Evolutionary conservation across 2,797 vertebrate genomes (phyloP).

Genomic region (Spheniscus humboldti): DNA sequence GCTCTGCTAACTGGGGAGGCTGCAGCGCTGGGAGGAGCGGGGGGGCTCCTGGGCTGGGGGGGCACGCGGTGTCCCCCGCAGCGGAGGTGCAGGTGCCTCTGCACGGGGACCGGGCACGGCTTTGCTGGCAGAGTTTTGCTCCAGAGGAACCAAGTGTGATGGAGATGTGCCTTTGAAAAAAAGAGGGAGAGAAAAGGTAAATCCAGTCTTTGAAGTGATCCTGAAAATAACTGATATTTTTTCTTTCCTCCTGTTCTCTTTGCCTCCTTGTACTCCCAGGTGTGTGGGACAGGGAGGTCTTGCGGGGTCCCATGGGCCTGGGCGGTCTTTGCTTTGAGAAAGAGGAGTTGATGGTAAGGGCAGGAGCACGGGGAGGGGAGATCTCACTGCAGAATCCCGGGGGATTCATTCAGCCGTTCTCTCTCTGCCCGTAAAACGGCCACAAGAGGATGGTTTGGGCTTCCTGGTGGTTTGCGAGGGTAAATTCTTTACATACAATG

Average conservation of each 20-base stretch:
- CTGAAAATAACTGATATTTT: not conserved
- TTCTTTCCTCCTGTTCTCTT: not conserved
- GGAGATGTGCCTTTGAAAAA: not conserved
- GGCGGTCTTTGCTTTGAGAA: not conserved
- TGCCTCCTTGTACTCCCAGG: not conserved
- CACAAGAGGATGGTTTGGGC: not conserved
- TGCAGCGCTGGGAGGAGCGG: not conserved
- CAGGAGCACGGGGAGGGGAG: not conserved
- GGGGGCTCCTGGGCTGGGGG: too few relatives aligned
- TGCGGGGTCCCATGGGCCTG: not conserved
- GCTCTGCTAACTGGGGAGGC: not conserved
- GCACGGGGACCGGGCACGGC: accelerated
- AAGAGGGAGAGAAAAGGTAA: not conserved
- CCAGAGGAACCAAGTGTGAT: not conserved
- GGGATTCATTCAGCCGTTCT: not conserved
- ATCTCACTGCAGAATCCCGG: not conserved
- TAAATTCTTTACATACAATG: not conserved
- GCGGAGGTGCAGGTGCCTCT: not conserved
- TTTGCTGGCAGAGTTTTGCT: not conserved
- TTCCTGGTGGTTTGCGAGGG: not conserved
- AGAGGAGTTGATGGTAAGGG: not conserved
- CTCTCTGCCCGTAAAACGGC: not conserved
- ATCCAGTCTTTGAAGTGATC: not conserved
- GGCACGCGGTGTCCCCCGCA: accelerated
- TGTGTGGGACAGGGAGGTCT: not conserved